phyloP scores from a whole-genome alignment of 2,113 vertebrate species.

The Mustela nigripes region DNA sequence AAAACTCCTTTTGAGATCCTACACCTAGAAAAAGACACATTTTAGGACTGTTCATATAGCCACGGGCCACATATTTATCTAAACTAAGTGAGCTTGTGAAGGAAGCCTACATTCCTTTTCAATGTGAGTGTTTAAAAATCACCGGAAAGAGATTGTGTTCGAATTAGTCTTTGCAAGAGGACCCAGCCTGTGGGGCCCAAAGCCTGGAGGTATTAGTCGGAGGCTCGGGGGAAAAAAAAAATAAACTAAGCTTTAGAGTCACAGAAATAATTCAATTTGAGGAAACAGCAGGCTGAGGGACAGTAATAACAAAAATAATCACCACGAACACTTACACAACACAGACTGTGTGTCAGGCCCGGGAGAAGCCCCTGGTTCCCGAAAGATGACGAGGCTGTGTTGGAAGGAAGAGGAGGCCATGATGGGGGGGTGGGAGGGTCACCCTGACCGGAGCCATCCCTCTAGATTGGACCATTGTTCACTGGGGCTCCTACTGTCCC shows the following conservation, averaged over 20 bases:
- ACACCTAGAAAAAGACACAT: not conserved
- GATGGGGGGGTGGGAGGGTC: not conserved
- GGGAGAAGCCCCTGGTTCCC: slow-evolving; percentile 14
- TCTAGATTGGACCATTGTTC: slow-evolving; percentile 25
- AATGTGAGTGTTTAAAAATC: slow-evolving; percentile 64
- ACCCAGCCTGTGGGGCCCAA: not conserved
- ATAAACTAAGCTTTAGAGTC: slow-evolving; percentile 66
- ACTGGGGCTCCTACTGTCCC: not conserved
- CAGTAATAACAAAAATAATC: slow-evolving; percentile 75
- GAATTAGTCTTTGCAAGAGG: slow-evolving; percentile 53
- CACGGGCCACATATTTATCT: slow-evolving; percentile 61
- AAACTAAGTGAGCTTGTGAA: slow-evolving; percentile 62
- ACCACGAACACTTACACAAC: slow-evolving; percentile 13
- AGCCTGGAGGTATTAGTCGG: slow-evolving; percentile 37
- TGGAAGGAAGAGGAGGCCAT: slow-evolving; percentile 60
- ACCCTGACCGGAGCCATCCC: slow-evolving; percentile 35
- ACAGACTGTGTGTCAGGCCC: not conserved
- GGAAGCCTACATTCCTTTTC: not conserved
- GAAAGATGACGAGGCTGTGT: slow-evolving; percentile 21
- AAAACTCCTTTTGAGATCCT: not conserved
- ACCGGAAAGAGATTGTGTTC: slow-evolving; percentile 61
- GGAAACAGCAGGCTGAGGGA: slow-evolving; percentile 70
- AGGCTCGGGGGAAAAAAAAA: slow-evolving; percentile 69
- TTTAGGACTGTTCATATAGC: not conserved
- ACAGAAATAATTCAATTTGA: slow-evolving; percentile 65